Evolutionary conservation across 1,140 invertebrate genomes (phyloP), one percentile per base, ranked within the genome.

Genomic region (Lepidostoma basale): DNA sequence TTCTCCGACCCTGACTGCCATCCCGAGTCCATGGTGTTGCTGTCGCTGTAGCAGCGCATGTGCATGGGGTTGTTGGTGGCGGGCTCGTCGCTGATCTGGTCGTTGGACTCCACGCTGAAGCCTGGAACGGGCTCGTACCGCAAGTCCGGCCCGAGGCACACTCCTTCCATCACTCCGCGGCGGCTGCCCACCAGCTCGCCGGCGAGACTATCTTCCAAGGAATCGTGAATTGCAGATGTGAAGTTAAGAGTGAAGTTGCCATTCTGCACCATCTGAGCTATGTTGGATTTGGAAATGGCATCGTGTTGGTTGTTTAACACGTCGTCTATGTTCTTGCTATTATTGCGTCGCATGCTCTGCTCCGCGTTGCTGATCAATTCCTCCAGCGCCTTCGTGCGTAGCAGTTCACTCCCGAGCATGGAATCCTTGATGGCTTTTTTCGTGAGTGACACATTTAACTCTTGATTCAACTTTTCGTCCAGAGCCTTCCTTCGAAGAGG

Each of bases 1-100:
- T 79, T 83, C 62, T 83, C 82, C 0, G 80, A 82, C 0, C 82
- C 82, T 33, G 80, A 82, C 67, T 83, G 82, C 81, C 82, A 83
- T 0, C 82, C 82, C 0, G 81, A 83, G 62, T 83, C 82, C 82
- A 83, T 83, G 3, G 82, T 83, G 62, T 83, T 83, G 4, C 81
- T 83, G 54, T 83, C 82, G 65, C 82, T 83, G 52, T 79, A 82
- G 39, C 81, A 83, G 56, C 82, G 78, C 42, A 73, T 33, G 40
- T 73, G 71, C 49, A 73, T 49, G 3, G 66, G 66, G n/a, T 58
- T 62, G 8, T 79, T 78, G 25, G 75, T 72, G 22, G 79, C 78
- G 14, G 79, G 62, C 16, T 77, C 75, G 0, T 80, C 79, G 45
- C 39, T 36, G 16, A 18, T 22, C 25, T 59, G 45, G 28, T 39